Conservation (phyloP, 2,797 vertebrate species). For the Manis pentadactyla region DNA sequence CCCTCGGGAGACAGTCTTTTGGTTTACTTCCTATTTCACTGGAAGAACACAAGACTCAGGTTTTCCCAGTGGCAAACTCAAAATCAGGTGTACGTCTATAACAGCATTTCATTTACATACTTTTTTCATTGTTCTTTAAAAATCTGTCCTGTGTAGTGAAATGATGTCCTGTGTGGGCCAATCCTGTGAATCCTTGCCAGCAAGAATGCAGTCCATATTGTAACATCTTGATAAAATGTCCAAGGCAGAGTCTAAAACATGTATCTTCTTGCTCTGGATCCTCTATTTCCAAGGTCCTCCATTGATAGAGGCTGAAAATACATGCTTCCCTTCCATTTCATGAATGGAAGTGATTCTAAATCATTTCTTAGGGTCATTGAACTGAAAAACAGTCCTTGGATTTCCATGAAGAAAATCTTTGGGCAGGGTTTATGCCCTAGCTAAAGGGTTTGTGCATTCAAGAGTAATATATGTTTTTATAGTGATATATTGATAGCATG, state of each 20-base stretch:
- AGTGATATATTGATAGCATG: not conserved
- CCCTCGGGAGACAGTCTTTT: not conserved
- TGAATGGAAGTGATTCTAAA: constrained; percentile 71
- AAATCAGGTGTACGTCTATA: not conserved
- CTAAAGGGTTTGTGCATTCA: constrained; percentile 4
- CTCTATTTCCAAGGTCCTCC: not conserved
- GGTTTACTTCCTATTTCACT: not conserved
- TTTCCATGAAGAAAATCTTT: constrained; percentile 66
- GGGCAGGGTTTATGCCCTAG: constrained; percentile 53
- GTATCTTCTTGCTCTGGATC: not conserved
- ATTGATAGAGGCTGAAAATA: not conserved
- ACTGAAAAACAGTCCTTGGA: constrained; percentile 66
- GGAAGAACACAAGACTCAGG: not conserved
- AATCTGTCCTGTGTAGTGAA: not conserved
- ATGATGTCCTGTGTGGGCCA: not conserved
- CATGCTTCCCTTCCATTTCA: constrained; percentile 1
- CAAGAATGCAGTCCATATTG: not conserved
- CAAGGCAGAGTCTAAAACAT: not conserved
- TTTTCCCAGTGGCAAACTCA: not conserved
- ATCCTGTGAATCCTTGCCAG: not conserved
- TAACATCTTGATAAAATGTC: not conserved
- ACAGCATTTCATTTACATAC: not conserved
- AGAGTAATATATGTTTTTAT: not conserved
- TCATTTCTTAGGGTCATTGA: constrained; percentile 65
- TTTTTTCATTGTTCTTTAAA: not conserved